phyloP scores from a whole-genome alignment of 2,888 invertebrate genomes.

The Oxyscelio sp. region DNA sequence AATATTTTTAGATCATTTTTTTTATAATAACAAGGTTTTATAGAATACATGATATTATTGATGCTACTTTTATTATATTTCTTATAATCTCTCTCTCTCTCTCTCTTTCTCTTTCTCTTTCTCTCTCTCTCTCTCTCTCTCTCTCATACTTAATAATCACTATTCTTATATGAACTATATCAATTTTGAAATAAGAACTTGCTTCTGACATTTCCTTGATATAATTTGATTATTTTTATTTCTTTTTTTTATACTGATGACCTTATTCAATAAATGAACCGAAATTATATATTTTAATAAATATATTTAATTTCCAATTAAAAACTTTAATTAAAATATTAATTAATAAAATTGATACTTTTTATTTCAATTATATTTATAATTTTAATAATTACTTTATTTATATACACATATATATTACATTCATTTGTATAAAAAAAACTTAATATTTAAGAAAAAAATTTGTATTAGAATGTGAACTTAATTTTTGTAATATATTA shows the following conservation, averaged over 20 bases:
- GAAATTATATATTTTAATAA: slow-evolving; percentile 91
- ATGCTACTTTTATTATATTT: slow-evolving; percentile 71
- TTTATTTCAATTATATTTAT: no score
- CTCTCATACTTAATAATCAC: slow-evolving; percentile 51
- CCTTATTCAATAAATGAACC: slow-evolving; percentile 88
- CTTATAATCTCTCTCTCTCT: slow-evolving; percentile 52
- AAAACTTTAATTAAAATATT: slow-evolving; percentile 90
- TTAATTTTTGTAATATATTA: no score
- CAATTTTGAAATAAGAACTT: slow-evolving; percentile 91
- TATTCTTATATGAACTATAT: slow-evolving; percentile 85
- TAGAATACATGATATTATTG: slow-evolving; percentile 87
- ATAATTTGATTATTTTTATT: slow-evolving; percentile 90
- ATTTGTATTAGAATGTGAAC: no score
- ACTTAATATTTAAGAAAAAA: no score
- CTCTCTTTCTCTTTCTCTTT: no score
- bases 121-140: no score
- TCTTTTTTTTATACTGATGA: slow-evolving; percentile 92
- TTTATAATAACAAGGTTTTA: slow-evolving; percentile 94
- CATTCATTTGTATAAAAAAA: no score
- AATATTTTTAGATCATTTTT: slow-evolving; percentile 92
- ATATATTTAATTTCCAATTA: slow-evolving; percentile 93
- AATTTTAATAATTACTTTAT: no score
- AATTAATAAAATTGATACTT: no score
- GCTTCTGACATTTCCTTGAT: slow-evolving; percentile 93
- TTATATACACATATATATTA: no score